phyloP scores from a whole-genome alignment of 2,888 invertebrate genomes.

The Andrena bucephala region DNA sequence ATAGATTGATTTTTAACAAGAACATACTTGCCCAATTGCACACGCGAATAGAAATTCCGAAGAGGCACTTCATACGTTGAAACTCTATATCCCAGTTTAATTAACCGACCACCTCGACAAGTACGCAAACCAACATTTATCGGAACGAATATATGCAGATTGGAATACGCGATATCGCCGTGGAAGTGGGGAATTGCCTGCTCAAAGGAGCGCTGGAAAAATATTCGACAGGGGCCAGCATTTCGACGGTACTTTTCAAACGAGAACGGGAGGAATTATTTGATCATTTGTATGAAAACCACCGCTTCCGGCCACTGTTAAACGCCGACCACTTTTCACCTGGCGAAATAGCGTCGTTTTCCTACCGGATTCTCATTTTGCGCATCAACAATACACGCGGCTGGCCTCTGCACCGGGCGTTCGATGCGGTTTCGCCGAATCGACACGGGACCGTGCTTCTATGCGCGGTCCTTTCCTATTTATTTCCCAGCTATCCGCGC shows the following conservation, averaged over 20 bases:
- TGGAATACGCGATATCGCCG: not conserved
- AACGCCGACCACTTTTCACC: conserved; percentile 42
- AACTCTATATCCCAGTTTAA: not conserved
- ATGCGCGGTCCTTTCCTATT: conserved; percentile 39
- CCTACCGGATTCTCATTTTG: conserved; percentile 61
- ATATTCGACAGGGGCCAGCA: not conserved
- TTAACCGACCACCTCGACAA: not conserved
- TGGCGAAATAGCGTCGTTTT: conserved; percentile 47
- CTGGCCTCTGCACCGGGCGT: conserved; percentile 16
- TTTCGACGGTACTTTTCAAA: not conserved
- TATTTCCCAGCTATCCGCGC: conserved; percentile 36
- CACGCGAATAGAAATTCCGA: no score
- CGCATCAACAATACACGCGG: conserved; percentile 43
- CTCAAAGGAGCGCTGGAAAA: not conserved
- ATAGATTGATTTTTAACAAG: no score
- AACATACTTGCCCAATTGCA: no score
- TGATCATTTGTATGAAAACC: conserved; percentile 35
- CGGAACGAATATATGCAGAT: not conserved
- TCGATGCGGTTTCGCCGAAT: conserved; percentile 48
- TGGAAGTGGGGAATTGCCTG: not conserved
- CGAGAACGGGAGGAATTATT: conserved; percentile 24
- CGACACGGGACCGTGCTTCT: conserved; percentile 43
- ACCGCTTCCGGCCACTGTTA: conserved; percentile 28
- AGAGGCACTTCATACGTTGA: no score
- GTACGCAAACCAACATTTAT: not conserved